Percentiles rank a stretch among this genome's conserved stretches.
These are phyloP conservation scores for Dolichallabes microphthalmus DNA, from an alignment of 2,113 vertebrate species.

Conservation along the genomic window DNA sequence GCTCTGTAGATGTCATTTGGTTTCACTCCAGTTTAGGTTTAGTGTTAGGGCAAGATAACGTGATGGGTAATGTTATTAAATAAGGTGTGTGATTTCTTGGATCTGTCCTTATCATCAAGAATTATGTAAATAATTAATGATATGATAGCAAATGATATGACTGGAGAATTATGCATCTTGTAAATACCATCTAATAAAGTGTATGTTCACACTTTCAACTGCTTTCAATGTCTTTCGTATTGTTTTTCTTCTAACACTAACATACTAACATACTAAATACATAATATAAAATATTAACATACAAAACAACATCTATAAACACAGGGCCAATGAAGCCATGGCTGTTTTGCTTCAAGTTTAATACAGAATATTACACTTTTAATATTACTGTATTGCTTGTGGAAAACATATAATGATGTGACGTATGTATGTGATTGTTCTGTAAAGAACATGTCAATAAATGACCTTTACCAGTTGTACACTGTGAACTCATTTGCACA, in stretches of 20 bases:
- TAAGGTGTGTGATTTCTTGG: neutral
- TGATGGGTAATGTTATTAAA: neutral
- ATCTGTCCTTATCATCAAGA: neutral
- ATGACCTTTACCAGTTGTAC: neutral
- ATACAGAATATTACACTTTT: neutral
- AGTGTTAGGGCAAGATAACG: neutral
- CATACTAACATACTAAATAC: neutral
- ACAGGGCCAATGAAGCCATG: neutral
- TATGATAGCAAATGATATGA: neutral
- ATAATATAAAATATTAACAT: neutral
- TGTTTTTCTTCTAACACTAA: neutral
- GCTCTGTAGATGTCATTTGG: neutral
- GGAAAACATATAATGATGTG: neutral
- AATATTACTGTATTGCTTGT: too few relatives aligned
- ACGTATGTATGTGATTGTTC: neutral
- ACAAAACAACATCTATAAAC: neutral
- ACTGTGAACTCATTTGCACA: neutral
- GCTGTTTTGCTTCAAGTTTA: neutral
- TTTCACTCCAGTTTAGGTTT: neutral
- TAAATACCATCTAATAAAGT: neutral
- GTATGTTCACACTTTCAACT: neutral
- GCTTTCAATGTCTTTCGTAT: neutral
- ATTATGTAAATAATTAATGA: neutral
- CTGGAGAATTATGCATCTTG: neutral
- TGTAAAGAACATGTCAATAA: neutral